phyloP scores from a whole-genome alignment of 2,113 vertebrate species.

The Tricholaema leucomelas region DNA sequence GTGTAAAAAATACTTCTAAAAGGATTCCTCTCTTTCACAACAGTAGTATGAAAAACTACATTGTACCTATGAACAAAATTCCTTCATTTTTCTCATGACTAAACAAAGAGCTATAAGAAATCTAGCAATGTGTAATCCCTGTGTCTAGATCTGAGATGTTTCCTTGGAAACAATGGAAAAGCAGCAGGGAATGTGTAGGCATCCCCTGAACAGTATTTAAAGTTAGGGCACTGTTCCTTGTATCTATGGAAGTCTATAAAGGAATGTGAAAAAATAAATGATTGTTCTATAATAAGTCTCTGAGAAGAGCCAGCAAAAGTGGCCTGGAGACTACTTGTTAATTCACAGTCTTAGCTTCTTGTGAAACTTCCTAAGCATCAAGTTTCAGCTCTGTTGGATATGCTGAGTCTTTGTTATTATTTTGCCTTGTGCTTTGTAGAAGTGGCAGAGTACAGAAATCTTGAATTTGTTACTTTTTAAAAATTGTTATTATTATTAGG shows the following conservation, averaged over 20 bases:
- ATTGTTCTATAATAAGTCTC: constrained; percentile 52
- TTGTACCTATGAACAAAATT: constrained; percentile 59
- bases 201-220: constrained; percentile 58
- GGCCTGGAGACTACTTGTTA: neutral
- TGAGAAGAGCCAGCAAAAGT: constrained; percentile 10
- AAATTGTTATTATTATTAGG: neutral
- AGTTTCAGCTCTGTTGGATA: constrained; percentile 6
- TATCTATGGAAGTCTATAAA: constrained; percentile 59
- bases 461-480: neutral
- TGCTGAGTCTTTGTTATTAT: neutral
- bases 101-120: constrained; percentile 62
- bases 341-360: neutral
- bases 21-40: neutral
- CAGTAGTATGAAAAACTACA: constrained; percentile 48
- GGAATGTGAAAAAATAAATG: constrained; percentile 48
- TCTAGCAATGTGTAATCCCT: constrained; percentile 70
- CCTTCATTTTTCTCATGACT: constrained; percentile 65
- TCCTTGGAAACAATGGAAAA: constrained; percentile 73
- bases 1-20: neutral
- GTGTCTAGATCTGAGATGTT: constrained; percentile 49
- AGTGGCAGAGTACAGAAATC: neutral
- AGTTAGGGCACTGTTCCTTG: constrained; percentile 19
- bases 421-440: neutral
- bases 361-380: neutral
- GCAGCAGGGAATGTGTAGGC: constrained; percentile 57